Evolutionary conservation across 1,140 invertebrate genomes (phyloP).

Genomic region (Lysiphlebus fabarum): DNA sequence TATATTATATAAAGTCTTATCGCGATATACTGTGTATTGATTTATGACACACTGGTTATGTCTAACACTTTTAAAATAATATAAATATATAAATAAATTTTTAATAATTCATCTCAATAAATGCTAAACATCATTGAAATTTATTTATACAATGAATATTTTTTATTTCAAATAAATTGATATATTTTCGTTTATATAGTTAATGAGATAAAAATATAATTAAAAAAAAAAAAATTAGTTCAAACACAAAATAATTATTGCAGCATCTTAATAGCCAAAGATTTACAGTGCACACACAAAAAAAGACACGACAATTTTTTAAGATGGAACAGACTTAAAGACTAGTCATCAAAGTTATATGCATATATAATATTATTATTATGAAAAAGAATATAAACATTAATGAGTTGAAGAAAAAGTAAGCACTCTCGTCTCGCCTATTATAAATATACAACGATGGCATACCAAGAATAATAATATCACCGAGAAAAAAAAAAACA

Average conservation of each 20-base stretch:
- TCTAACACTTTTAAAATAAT: too few species aligned
- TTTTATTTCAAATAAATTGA: background rate
- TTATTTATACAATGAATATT: background rate
- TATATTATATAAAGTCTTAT: too few species aligned
- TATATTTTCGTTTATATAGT: too few species aligned
- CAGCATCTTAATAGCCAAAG: conserved; percentile 52
- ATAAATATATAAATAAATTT: too few species aligned
- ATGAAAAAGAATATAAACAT: conserved; percentile 12
- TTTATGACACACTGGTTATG: too few species aligned
- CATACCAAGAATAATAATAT: conserved; percentile 6
- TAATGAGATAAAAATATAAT: too few species aligned
- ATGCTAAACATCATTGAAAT: too few species aligned
- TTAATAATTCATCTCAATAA: too few species aligned
- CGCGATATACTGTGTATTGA: too few species aligned
- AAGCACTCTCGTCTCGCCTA: conserved; percentile 21
- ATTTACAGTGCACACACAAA: too few species aligned
- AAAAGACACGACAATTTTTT: conserved; percentile 2
- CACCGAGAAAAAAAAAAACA: conserved; percentile 23
- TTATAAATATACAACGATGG: conserved; percentile 21
- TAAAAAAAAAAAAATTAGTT: too few species aligned
- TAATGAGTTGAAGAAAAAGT: conserved; percentile 14
- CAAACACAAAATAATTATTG: conserved; percentile 44
- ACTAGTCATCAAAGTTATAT: conserved; percentile 21
- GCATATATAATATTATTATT: conserved; percentile 3
- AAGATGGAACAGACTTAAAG: conserved; percentile 29